Evolutionary conservation across 1,140 invertebrate species (phyloP).

Genomic region (Vanessa tameamea): DNA sequence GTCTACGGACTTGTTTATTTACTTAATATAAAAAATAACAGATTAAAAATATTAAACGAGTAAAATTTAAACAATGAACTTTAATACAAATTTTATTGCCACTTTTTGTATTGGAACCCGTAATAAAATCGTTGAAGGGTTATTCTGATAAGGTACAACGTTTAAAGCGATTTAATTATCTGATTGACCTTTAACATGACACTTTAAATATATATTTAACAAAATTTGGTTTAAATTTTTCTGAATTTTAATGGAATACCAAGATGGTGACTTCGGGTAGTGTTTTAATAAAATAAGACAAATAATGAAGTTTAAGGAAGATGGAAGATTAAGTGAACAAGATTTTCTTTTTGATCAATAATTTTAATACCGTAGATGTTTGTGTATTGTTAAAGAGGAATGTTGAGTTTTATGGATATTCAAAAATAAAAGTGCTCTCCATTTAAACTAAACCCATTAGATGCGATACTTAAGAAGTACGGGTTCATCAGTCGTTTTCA

Average conservation of each 20-base stretch:
- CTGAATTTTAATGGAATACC: neutral
- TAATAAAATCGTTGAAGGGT: conserved; percentile 12
- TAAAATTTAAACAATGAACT: neutral
- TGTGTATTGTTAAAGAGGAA: too few relatives aligned
- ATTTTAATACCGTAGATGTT: too few relatives aligned
- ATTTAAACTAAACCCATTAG: too few relatives aligned
- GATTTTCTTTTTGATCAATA: too few relatives aligned
- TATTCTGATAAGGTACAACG: neutral
- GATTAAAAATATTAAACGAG: neutral
- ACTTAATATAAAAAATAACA: conserved; percentile 3
- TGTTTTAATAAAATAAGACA: too few relatives aligned
- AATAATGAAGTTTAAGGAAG: too few relatives aligned
- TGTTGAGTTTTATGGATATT: too few relatives aligned
- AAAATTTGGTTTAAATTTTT: neutral
- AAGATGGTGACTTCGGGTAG: too few relatives aligned
- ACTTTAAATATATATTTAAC: neutral
- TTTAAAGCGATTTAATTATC: neutral
- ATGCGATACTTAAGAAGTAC: too few relatives aligned
- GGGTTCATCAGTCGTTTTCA: too few relatives aligned
- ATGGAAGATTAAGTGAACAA: too few relatives aligned
- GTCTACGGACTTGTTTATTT: neutral
- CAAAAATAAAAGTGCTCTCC: too few relatives aligned
- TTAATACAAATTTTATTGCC: conserved; percentile 4
- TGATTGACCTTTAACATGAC: neutral
- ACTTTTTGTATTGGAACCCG: neutral